phyloP scores from a whole-genome alignment of 2,113 vertebrate genomes.

The Oryzias celebensis region DNA sequence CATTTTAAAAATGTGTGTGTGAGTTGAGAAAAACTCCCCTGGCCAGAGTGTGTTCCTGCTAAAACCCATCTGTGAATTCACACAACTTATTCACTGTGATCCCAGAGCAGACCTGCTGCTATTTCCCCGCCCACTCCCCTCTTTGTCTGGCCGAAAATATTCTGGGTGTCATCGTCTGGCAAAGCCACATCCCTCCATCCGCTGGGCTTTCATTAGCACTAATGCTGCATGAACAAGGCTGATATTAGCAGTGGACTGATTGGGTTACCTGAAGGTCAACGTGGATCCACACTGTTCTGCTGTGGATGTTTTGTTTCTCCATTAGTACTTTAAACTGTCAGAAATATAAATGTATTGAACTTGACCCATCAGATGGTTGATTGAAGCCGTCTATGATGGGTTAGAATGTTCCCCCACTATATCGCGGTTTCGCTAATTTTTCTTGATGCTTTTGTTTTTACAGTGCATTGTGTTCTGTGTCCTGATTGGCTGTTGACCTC shows the following conservation, averaged over 20 bases:
- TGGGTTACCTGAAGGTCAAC: constrained; percentile 46
- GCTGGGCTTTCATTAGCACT: constrained; percentile 53
- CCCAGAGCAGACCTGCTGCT: constrained; percentile 43
- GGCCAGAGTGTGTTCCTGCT: constrained; percentile 55
- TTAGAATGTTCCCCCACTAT: too few relatives aligned
- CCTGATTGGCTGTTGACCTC: too few relatives aligned
- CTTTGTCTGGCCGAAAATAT: constrained; percentile 32
- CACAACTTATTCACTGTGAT: constrained; percentile 46
- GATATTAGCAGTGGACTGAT: constrained; percentile 50
- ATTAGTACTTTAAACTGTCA: too few relatives aligned
- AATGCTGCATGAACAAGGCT: constrained; percentile 61
- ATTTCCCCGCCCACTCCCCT: constrained; percentile 22
- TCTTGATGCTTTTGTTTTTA: too few relatives aligned
- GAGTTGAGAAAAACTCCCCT: constrained; percentile 42
- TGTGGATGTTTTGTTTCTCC: background rate
- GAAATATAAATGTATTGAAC: too few relatives aligned
- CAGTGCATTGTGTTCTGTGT: too few relatives aligned
- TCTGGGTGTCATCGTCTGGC: constrained; percentile 26
- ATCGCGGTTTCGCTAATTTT: too few relatives aligned
- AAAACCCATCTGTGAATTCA: constrained; percentile 55
- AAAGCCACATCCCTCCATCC: constrained; percentile 42
- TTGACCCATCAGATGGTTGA: too few relatives aligned
- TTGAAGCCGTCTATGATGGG: too few relatives aligned
- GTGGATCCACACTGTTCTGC: background rate
- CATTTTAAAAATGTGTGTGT: constrained; percentile 7